These are phyloP conservation scores for Anniella stebbinsi DNA, from an alignment of 2,797 vertebrate genomes.

Conservation along the genomic window DNA sequence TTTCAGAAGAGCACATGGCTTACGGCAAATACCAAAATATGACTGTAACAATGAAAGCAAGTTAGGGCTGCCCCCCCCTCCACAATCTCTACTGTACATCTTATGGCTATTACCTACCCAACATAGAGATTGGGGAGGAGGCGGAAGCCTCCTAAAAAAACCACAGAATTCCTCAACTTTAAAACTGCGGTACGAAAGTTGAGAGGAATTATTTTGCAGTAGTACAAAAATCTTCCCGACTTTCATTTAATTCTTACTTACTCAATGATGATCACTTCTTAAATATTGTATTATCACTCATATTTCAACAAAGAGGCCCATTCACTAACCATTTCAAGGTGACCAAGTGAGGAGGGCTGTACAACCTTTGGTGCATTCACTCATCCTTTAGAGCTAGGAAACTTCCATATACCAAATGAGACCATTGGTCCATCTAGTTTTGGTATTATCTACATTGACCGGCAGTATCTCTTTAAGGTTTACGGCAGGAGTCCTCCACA, in stretches of 20 bases:
- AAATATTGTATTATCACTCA: neutral
- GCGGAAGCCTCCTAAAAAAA: slow-evolving; percentile 31
- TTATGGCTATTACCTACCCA: slow-evolving; percentile 62
- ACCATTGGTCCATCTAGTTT: neutral
- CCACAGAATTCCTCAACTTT: rapidly evolving
- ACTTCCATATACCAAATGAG: neutral
- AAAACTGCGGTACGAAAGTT: neutral
- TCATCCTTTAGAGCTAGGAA: neutral
- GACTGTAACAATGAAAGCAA: slow-evolving; percentile 65
- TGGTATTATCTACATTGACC: too few species aligned
- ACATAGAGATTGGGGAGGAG: slow-evolving; percentile 12
- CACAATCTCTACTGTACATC: slow-evolving; percentile 22
- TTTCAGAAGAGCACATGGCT: slow-evolving; percentile 69
- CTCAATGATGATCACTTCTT: neutral
- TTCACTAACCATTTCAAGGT: neutral
- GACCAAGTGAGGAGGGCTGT: too few species aligned
- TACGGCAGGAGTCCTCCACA: too few species aligned
- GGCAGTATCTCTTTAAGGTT: too few species aligned
- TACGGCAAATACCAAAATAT: slow-evolving; percentile 73
- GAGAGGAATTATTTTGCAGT: neutral
- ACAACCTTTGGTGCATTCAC: neutral
- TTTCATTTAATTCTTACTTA: neutral
- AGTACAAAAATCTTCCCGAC: neutral
- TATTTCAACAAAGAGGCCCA: neutral
- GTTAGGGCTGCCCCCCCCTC: slow-evolving; percentile 47